A percentile compares a stretch with the other conserved stretches of the same genome.
phyloP scores from a whole-genome alignment of 92 coral and sea anemone genomes.

The Micromussa lordhowensis region DNA sequence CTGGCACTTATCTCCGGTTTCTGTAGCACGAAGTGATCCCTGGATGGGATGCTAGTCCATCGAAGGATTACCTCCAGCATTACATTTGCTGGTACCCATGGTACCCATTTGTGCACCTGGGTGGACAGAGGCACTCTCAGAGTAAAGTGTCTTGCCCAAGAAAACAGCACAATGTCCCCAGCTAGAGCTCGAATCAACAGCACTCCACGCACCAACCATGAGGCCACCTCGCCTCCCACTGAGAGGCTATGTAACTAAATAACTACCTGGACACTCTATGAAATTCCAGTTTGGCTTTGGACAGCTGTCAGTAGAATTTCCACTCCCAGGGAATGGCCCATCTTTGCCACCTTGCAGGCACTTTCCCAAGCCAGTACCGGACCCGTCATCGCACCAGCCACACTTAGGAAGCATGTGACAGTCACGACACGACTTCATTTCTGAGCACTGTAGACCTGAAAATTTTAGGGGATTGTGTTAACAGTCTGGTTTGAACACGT shows the following conservation, averaged over 20 bases:
- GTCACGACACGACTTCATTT: constrained; percentile 67
- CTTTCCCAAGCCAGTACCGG: constrained; percentile 75
- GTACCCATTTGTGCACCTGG: too few species aligned
- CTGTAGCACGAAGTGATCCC: too few species aligned
- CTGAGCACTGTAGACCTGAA: constrained; percentile 62
- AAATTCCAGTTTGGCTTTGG: constrained; percentile 69
- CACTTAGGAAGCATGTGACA: constrained; percentile 84
- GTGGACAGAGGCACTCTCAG: too few species aligned
- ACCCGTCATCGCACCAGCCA: constrained; percentile 80
- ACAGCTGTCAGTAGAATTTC: constrained; percentile 21
- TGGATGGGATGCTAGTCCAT: too few species aligned
- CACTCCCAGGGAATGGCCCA: constrained; percentile 30
- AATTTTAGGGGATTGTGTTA: neutral
- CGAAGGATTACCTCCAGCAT: too few species aligned
- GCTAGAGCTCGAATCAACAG: too few species aligned
- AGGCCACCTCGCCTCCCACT: too few species aligned
- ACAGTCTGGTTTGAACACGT: neutral
- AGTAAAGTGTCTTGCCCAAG: too few species aligned
- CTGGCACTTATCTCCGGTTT: too few species aligned
- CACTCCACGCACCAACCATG: too few species aligned
- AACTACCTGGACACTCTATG: constrained; percentile 83
- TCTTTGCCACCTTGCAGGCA: constrained; percentile 75
- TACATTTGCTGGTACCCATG: too few species aligned
- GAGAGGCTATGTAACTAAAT: neutral
- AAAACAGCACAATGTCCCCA: too few species aligned